Evolutionary conservation across 1,140 invertebrate genomes (phyloP).

Genomic region (Tribolium castaneum): DNA sequence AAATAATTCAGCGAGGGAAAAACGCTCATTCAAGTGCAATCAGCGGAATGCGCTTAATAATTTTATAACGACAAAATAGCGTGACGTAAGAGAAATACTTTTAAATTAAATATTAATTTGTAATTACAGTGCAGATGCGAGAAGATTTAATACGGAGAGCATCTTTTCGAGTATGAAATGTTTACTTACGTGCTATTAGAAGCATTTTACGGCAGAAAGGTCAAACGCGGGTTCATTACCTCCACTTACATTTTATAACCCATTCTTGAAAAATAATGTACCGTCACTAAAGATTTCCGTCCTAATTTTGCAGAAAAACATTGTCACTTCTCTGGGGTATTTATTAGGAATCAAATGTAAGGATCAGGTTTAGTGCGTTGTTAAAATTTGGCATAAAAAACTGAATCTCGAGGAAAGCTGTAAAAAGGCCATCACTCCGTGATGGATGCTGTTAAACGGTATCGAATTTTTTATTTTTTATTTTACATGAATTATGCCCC

Average conservation of each 20-base stretch:
- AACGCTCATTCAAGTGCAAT: neutral
- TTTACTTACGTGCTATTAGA: slow-evolving; percentile 22
- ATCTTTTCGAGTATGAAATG: slow-evolving; percentile 1
- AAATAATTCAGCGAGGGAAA: neutral
- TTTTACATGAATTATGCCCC: neutral
- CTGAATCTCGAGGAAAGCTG: slow-evolving; percentile 24
- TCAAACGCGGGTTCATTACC: slow-evolving; percentile 9
- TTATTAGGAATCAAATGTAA: slow-evolving; percentile 33
- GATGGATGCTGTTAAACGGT: slow-evolving; percentile 37
- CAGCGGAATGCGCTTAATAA: slow-evolving; percentile 16
- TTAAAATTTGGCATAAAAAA: slow-evolving; percentile 40
- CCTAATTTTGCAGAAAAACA: neutral
- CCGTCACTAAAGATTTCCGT: neutral
- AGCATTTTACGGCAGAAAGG: slow-evolving; percentile 11
- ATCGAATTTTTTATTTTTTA: slow-evolving; percentile 20
- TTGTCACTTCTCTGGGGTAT: neutral
- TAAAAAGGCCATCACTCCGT: slow-evolving; percentile 27
- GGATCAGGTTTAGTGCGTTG: slow-evolving; percentile 10
- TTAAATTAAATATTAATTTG: slow-evolving; percentile 16
- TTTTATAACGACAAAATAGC: slow-evolving; percentile 19
- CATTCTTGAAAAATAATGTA: slow-evolving; percentile 13
- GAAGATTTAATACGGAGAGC: neutral
- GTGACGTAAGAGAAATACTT: slow-evolving; percentile 16
- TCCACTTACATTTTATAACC: slow-evolving; percentile 23
- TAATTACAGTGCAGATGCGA: neutral